These are phyloP conservation scores for Epicampocera succincta DNA, from an alignment of 2,888 invertebrate genomes.

Conservation along the genomic window DNA sequence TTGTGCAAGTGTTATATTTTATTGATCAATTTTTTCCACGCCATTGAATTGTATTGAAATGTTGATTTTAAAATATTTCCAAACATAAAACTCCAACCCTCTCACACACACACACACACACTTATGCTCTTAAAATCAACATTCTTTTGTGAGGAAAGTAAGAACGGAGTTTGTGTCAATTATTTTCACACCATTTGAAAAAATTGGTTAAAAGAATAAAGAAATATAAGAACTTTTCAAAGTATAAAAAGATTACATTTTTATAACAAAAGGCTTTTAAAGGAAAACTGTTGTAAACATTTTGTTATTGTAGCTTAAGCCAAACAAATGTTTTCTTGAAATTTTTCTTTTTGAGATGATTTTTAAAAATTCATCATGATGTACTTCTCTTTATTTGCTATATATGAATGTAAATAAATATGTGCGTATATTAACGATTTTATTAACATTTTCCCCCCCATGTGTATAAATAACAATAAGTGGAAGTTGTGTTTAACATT, in stretches of 20 bases:
- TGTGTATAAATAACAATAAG: too few relatives aligned
- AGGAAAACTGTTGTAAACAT: not conserved
- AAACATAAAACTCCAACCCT: slow-evolving; percentile 28
- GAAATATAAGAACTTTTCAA: not conserved
- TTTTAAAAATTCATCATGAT: not conserved
- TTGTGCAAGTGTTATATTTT: slow-evolving; percentile 52
- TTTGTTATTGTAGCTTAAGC: too few relatives aligned
- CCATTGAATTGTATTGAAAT: slow-evolving; percentile 67
- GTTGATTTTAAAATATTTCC: slow-evolving; percentile 34
- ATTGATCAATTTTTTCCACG: slow-evolving; percentile 61
- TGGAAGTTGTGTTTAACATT: too few relatives aligned
- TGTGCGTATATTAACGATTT: not conserved
- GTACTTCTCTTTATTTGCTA: not conserved
- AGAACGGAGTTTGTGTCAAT: slow-evolving; percentile 62
- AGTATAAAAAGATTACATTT: slow-evolving; percentile 8
- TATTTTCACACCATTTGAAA: slow-evolving; percentile 67
- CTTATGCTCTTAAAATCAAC: not conserved
- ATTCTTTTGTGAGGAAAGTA: not conserved
- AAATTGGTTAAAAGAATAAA: not conserved
- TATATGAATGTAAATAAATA: not conserved
- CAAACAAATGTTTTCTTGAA: too few relatives aligned
- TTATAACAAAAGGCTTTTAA: slow-evolving; percentile 26
- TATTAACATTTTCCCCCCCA: too few relatives aligned
- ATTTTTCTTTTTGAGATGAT: too few relatives aligned
- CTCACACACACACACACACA: not conserved